phyloP scores from a whole-genome alignment of 2,113 vertebrate genomes.

The Chiloscyllium plagiosum region DNA sequence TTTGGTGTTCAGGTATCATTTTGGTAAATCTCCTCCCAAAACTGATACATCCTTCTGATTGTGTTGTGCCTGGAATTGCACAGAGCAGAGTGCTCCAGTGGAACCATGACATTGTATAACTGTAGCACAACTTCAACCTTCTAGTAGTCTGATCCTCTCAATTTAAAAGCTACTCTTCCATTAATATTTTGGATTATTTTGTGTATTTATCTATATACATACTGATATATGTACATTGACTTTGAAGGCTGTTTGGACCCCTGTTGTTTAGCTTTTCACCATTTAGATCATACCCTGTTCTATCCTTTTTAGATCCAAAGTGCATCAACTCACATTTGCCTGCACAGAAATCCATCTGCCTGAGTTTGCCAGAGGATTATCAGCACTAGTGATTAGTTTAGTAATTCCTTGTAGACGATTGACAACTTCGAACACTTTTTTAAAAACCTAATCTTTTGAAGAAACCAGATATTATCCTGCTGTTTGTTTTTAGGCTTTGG shows the following conservation, averaged over 20 bases:
- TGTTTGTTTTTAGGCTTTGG: constrained; percentile 23
- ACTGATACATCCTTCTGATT: no score
- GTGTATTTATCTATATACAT: not conserved
- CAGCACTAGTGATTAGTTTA: not conserved
- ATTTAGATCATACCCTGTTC: not conserved
- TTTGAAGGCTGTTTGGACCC: not conserved
- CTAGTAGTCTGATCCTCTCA: not conserved
- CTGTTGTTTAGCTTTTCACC: not conserved
- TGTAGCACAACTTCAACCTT: not conserved
- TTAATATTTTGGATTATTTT: not conserved
- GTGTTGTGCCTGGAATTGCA: no score
- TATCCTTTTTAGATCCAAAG: not conserved
- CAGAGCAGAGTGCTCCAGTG: not conserved
- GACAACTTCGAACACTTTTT: not conserved
- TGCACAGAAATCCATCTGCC: not conserved
- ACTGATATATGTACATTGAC: not conserved
- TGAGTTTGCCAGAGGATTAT: not conserved
- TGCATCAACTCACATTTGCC: not conserved
- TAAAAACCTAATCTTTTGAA: not conserved
- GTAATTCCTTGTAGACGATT: not conserved
- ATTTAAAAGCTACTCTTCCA: not conserved
- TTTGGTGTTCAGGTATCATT: not conserved
- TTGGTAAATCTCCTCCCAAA: no score
- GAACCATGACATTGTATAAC: not conserved
- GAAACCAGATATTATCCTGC: constrained; percentile 5